Percentiles rank a stretch among this genome's conserved stretches.
These are phyloP conservation scores for Lepidothrix coronata DNA, from an alignment of 2,113 vertebrate species.

Conservation along the genomic window DNA sequence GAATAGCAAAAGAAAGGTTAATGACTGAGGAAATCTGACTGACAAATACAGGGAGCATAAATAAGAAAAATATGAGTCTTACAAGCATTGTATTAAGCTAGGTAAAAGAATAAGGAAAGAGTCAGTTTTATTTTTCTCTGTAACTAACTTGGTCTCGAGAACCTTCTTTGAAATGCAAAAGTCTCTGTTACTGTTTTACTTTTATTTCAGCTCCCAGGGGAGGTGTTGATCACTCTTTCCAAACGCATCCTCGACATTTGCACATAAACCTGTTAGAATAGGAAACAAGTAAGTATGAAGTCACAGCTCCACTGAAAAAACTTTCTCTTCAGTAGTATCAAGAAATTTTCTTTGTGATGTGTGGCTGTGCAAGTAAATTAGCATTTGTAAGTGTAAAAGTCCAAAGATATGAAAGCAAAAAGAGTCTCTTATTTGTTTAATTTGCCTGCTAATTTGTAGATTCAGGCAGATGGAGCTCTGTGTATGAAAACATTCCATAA, in stretches of 20 bases:
- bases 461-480: background rate
- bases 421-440: background rate
- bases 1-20: constrained; percentile 25
- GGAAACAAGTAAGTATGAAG: background rate
- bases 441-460: background rate
- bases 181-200: background rate
- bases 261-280: background rate
- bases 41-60: constrained; percentile 4
- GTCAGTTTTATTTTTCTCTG: background rate
- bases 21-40: constrained; percentile 44
- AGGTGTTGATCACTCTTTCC: background rate
- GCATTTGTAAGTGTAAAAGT: background rate
- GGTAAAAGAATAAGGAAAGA: background rate
- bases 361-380: background rate
- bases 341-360: background rate
- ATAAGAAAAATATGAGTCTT: background rate
- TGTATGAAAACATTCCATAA: background rate
- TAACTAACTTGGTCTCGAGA: background rate
- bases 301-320: background rate
- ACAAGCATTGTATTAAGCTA: background rate
- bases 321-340: background rate
- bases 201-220: background rate
- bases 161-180: background rate
- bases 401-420: background rate
- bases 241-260: fast-evolving